Evolutionary conservation across 2,797 vertebrate genomes (phyloP), one percentile per base, ranked within the genome.

Genomic region (Euphonia xanthogaster): DNA sequence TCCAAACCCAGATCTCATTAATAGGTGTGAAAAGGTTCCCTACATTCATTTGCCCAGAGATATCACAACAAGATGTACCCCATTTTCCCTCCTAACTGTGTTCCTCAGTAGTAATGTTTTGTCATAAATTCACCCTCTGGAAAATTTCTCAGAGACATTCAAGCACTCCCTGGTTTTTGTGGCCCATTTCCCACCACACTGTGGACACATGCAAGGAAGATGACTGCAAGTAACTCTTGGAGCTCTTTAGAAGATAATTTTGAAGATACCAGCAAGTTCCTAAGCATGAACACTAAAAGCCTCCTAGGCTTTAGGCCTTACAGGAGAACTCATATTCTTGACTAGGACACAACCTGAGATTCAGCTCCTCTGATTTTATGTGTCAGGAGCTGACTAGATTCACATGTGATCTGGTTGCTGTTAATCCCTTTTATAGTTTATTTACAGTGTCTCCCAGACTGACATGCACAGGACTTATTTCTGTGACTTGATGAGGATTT

Each of bases 11-110:
- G 23, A 57, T 12, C n/a, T 61, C 54, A 45, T 22, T 58, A 57
- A 25, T 0, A 1, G 4, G 5, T 2, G 4, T 30, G 12, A 37
- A 67, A 63, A 72, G 0, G 1, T 48, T 62, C 61, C 40, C 40
- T 20, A 19, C 9, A 1, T 5, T 53, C 24, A 10, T 53, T 35
- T 40, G 7, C 10, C n/a, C 31, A 60, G 33, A 92, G 14, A 19
- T 10, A 27, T 6, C 4, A n/a, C 3, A 3, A 33, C 2, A 28
- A 75, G 14, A 28, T 5, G 6, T 3, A 18, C 9, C n/a, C 22
- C 4, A 19, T 75, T 63, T 68, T 5, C 39, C n/a, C 12, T 55
- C 16, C 28, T 42, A 9, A 14, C 7, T 60, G 18, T 22, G 25
- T 55, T 63, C 37, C 7, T 30, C 10, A 18, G 23, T 12, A 50